Evolutionary conservation across 2,888 invertebrate species (phyloP).

Genomic region (Stenichneumon culpator): DNA sequence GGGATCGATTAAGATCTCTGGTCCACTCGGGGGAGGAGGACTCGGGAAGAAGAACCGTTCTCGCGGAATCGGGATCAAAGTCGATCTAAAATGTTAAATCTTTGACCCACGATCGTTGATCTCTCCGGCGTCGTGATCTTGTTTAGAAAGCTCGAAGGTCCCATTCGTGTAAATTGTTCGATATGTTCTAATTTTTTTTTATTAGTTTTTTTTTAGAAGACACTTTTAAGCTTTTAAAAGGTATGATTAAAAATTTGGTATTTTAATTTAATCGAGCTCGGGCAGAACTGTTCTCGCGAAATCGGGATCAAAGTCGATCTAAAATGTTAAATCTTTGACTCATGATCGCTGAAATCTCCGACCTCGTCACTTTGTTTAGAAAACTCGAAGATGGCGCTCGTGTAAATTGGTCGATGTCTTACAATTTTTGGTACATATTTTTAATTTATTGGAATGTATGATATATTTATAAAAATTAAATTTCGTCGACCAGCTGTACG

Average conservation of each 20-base stretch:
- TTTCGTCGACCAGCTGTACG: no score
- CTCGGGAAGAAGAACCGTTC: not conserved
- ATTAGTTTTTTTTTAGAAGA: no score
- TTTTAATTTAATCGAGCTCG: no score
- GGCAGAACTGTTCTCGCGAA: slow-evolving; percentile 1
- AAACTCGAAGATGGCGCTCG: not conserved
- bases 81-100: slow-evolving; percentile 60
- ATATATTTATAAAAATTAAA: no score
- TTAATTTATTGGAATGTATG: no score
- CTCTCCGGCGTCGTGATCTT: not conserved
- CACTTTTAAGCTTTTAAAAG: no score
- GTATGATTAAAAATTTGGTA: no score
- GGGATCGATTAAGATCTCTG: slow-evolving; percentile 52
- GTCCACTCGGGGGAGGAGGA: slow-evolving; percentile 2
- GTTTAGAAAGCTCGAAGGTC: not conserved
- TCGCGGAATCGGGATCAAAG: slow-evolving; percentile 37
- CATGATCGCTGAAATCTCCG: slow-evolving; percentile 12
- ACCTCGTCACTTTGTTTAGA: not conserved
- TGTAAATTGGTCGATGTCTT: not conserved
- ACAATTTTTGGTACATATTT: not conserved
- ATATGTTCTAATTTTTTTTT: not conserved
- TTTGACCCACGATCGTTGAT: slow-evolving; percentile 11
- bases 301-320: slow-evolving; percentile 52
- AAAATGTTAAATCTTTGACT: slow-evolving; percentile 51
- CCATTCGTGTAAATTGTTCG: not conserved